Evolutionary conservation across 2,888 invertebrate species (phyloP), one percentile per base, ranked within the genome.

Genomic region (Plagodis pulveraria): DNA sequence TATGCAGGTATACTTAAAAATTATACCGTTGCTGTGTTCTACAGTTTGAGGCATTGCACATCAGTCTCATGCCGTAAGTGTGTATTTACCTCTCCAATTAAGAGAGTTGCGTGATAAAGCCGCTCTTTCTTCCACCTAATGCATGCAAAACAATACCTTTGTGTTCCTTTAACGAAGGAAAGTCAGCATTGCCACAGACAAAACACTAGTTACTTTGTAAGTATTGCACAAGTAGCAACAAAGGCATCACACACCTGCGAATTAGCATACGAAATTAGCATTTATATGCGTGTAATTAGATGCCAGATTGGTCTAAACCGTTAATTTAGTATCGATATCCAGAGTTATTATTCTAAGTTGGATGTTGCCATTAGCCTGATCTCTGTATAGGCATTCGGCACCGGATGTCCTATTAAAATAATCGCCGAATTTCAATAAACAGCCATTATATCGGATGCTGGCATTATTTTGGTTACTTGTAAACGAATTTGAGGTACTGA

Each of bases 401-500:
- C 87, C 87, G 88, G 89, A 89, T 88, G 87, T 89, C 81, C 86
- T 88, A 90, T 91, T 91, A 91, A 89, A 90, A 87, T 91, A 91
- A 90, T 90, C 76, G 83, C 71, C 77, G 82, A 82, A 82, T 86
- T 89, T 87, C 89, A 90, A 87, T 89, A 87, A 89, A 83, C 85
- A 83, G 73, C 74, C 83, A 81, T 86, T 86, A 86, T 81, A 74
- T 77, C 78, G 78, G 68, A 77, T 76, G 77, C 74, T 72, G 76
- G 72, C 44, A 56, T 61, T 56, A 78, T 80, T 81, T 77, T 72
- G 71, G 63, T 69, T 74, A 69, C 64, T 58, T 69, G 47, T 66
- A 63, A 52, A 43, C 47, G 9, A 57, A 56, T 10, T 40, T 40
- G 10, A 10, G 36, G 36, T 59, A 43, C 32, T 9, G 6, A 11